These are phyloP conservation scores for Pherbina coryleti DNA, from an alignment of 2,888 invertebrate genomes.

Conservation along the genomic window DNA sequence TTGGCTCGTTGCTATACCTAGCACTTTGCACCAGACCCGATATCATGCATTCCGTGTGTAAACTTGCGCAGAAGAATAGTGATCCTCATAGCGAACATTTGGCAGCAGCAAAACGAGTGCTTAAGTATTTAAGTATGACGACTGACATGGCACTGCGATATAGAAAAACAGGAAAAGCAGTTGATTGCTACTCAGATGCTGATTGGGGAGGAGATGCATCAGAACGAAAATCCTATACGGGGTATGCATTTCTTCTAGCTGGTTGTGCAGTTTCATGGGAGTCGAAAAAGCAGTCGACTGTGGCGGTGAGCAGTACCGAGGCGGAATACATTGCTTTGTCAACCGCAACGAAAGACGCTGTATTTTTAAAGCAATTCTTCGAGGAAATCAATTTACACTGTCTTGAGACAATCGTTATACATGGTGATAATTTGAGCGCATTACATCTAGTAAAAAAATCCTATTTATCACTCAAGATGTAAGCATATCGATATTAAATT, in stretches of 20 bases:
- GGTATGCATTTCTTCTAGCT: slow-evolving; percentile 38
- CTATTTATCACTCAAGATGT: slow-evolving; percentile 42
- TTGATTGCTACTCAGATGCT: slow-evolving; percentile 44
- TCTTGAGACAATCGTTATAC: slow-evolving; percentile 9
- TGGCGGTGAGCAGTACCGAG: slow-evolving; percentile 40
- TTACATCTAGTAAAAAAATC: slow-evolving; percentile 40
- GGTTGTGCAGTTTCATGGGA: slow-evolving; percentile 45
- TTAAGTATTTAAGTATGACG: slow-evolving; percentile 30
- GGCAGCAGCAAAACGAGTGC: slow-evolving; percentile 39
- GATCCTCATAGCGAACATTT: slow-evolving; percentile 43
- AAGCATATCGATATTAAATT: slow-evolving; percentile 42
- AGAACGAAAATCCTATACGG: slow-evolving; percentile 44
- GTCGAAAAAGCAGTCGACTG: slow-evolving; percentile 42
- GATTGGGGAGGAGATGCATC: slow-evolving; percentile 44
- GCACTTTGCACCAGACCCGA: slow-evolving; percentile 43
- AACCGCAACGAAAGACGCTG: slow-evolving; percentile 32
- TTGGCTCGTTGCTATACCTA: slow-evolving; percentile 44
- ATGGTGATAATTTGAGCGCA: slow-evolving; percentile 31
- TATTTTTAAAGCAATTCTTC: not conserved
- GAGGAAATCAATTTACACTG: slow-evolving; percentile 12
- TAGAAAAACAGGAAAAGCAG: slow-evolving; percentile 21
- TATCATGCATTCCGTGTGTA: no score
- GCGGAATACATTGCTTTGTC: no score
- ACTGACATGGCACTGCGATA: slow-evolving; percentile 32
- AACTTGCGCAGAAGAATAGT: no score